These are phyloP conservation scores for Leptinotarsa rubiginosa DNA, from an alignment of 2,888 invertebrate genomes.

Conservation along the genomic window DNA sequence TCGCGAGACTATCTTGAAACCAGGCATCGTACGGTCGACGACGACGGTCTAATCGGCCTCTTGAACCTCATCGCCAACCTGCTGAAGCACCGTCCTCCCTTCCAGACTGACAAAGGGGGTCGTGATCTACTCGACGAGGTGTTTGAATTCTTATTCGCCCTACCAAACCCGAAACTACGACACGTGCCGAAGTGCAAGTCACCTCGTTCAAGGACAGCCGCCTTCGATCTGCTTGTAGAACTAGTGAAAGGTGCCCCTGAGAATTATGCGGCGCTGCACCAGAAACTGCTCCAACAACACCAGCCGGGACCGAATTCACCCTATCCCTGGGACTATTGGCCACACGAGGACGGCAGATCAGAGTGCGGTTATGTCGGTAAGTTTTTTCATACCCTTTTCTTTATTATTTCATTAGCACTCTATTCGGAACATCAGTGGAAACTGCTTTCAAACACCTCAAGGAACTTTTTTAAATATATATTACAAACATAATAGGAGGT, in stretches of 20 bases:
- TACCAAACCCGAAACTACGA: constrained; percentile 86
- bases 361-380: constrained; percentile 87
- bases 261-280: constrained; percentile 87
- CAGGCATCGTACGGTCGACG: constrained; percentile 83
- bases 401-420: too few species aligned
- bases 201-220: constrained; percentile 87
- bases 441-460: too few species aligned
- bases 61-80: constrained; percentile 88
- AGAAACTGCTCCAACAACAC: constrained; percentile 87
- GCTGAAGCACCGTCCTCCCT: constrained; percentile 88
- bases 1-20: constrained; percentile 86
- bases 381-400: neutral
- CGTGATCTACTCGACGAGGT: constrained; percentile 74
- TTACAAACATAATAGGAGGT: too few species aligned
- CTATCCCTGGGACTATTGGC: constrained; percentile 98
- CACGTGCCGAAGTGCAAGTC: constrained; percentile 95
- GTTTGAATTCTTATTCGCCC: constrained; percentile 89
- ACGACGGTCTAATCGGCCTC: constrained; percentile 91
- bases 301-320: constrained; percentile 84
- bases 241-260: constrained; percentile 85
- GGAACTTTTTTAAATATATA: too few species aligned
- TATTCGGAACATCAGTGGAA: too few species aligned
- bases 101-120: constrained; percentile 84
- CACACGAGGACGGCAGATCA: constrained; percentile 93
- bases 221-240: constrained; percentile 91